Evolutionary conservation across 64 coral and sea anemone genomes (phyloP).

Genomic region (Stylophora pistillata): DNA sequence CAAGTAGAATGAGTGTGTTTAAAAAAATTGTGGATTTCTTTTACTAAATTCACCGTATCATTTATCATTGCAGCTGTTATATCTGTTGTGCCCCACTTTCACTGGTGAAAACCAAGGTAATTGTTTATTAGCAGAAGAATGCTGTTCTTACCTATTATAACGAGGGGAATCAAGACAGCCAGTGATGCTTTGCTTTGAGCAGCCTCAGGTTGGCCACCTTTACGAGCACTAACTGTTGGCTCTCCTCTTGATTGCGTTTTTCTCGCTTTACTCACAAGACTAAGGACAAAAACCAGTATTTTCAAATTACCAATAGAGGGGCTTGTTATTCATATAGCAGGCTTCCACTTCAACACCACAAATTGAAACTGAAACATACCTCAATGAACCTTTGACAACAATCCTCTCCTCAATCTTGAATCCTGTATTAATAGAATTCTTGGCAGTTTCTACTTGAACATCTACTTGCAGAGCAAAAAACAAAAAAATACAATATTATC

Average conservation of each 20-base stretch:
- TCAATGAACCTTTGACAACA: neutral
- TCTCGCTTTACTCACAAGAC: neutral
- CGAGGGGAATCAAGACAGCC: conserved; percentile 11
- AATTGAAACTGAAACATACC: neutral
- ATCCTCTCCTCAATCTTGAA: neutral
- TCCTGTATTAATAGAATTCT: neutral
- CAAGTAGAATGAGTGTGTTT: no score
- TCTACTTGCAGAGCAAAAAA: neutral
- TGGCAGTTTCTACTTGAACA: neutral
- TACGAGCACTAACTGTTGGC: neutral
- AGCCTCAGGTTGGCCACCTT: neutral
- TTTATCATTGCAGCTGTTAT: no score
- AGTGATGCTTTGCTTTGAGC: neutral
- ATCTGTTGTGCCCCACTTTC: no score
- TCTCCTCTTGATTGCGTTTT: neutral
- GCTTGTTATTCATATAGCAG: neutral
- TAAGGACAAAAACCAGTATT: neutral
- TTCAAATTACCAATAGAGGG: neutral
- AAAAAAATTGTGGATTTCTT: no score
- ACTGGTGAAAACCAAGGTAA: neutral
- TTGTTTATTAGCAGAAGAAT: neutral
- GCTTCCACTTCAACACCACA: neutral
- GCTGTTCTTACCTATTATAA: conserved; percentile 33
- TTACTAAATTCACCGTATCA: no score
- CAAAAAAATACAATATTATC: no score